Conservation (phyloP, 2,888 invertebrate species). For the Tenthredo scrophulariae region DNA sequence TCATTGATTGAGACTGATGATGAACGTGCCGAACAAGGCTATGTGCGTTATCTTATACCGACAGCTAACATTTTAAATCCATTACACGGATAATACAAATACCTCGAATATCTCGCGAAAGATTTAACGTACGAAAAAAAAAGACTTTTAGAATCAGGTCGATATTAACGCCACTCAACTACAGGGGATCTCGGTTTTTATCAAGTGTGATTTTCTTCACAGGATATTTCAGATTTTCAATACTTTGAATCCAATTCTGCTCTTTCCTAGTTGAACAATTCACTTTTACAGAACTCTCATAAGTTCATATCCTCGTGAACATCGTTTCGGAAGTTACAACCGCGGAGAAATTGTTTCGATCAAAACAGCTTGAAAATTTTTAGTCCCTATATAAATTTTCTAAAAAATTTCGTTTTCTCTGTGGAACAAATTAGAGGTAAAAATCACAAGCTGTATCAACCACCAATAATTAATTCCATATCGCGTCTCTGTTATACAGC, state of each 20-base stretch:
- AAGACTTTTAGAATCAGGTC: neutral
- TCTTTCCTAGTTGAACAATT: neutral
- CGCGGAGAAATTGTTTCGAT: neutral
- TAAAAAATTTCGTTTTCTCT: too few species aligned
- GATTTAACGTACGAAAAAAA: neutral
- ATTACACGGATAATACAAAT: conserved; percentile 7
- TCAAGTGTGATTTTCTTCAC: neutral
- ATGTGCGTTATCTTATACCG: conserved; percentile 1
- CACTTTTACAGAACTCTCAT: neutral
- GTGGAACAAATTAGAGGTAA: neutral
- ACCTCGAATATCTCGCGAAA: neutral
- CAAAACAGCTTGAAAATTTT: neutral
- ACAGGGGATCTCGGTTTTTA: neutral
- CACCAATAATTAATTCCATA: neutral
- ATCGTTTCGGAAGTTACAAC: neutral
- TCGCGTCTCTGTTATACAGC: neutral
- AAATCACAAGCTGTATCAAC: neutral
- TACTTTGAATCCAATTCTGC: neutral
- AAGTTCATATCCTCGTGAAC: neutral
- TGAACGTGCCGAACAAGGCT: neutral
- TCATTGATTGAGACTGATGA: neutral
- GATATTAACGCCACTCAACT: neutral
- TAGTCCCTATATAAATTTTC: too few species aligned
- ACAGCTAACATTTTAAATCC: neutral
- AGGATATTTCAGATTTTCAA: neutral